Percentiles rank a stretch among this genome's conserved stretches.
Conservation (phyloP, 2,888 invertebrate genomes). For the Sminthurinus aureus region DNA sequence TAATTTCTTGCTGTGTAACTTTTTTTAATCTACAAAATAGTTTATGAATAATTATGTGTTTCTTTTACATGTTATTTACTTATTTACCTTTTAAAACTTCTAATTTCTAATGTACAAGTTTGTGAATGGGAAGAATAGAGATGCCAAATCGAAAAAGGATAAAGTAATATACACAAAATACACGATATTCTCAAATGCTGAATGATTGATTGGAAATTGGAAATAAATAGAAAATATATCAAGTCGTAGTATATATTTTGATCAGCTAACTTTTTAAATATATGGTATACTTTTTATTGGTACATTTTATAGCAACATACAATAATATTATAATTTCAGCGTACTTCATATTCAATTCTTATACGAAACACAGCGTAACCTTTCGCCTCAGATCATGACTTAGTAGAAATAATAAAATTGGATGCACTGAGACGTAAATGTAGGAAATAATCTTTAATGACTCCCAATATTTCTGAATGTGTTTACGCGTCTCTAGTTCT, state of each 20-base stretch:
- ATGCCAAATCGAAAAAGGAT: too few relatives aligned
- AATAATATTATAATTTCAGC: background rate
- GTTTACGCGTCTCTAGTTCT: background rate
- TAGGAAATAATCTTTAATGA: background rate
- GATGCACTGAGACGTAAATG: slow-evolving; percentile 16
- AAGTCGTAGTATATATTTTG: background rate
- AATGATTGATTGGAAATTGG: too few relatives aligned
- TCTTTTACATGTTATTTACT: background rate
- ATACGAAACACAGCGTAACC: slow-evolving; percentile 5
- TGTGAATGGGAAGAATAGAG: too few relatives aligned
- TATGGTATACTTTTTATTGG: background rate
- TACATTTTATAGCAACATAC: too few relatives aligned
- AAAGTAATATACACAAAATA: too few relatives aligned
- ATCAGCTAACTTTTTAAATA: background rate
- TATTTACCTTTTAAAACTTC: background rate
- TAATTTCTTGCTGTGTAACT: background rate
- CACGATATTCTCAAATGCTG: too few relatives aligned
- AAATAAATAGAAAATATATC: background rate
- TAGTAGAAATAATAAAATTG: slow-evolving; percentile 22
- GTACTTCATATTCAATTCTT: background rate
- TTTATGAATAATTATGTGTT: background rate
- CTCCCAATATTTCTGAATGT: slow-evolving; percentile 5
- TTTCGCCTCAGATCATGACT: slow-evolving; percentile 12
- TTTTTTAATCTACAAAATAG: background rate
- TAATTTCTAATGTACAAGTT: background rate